Base-by-base conservation (phyloP, 2,797 vertebrate genomes). In the Sebastes trivittatus region DNA sequence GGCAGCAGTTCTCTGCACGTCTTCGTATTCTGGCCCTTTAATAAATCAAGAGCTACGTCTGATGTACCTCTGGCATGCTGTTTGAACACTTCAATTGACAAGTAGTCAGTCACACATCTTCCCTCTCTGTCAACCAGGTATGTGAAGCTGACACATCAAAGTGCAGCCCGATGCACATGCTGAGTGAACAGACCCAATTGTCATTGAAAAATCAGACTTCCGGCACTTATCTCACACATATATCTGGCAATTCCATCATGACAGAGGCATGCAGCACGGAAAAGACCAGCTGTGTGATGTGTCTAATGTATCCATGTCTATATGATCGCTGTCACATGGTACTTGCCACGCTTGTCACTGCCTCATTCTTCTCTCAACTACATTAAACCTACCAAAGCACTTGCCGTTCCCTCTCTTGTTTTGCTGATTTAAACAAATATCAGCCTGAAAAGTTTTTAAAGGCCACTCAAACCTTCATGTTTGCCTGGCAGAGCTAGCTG, bases 191-290 rank as follows among this genome's bases (percentile, higher is more conserved):
- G 72, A 42, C 77, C 63, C 61, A 78, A 79, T 79, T 74, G 82
- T 87, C 78, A 60, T 81, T 82, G 74, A 85, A 82, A 70, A 63
- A 71, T 42, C 27, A 0, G 77, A 88, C 74, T 85, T 71, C 66
- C 82, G 78, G 74, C 82, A 68, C 71, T 78, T 32, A 32, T 55
- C 76, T 84, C 83, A 75, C 61, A 30, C 63, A 55, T 84, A 77
- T 82, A 90, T 91, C 89, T 90, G 89, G 82, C 78, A 9, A 81
- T 69, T 93, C 82, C 87, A 85, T 92, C 79, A 87, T 69, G 63
- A 25, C 65, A 67, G 71, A 91, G 81, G 88, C 85, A 91, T 81
- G 82, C 81, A 55, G 78, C 64, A 36, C 10, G 67, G 69, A 75
- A 20, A 62, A 72, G 18, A 56, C 58, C 82, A 81, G 80, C 86